These are phyloP conservation scores for Oligia strigilis DNA, from an alignment of 2,888 invertebrate genomes.

Conservation along the genomic window DNA sequence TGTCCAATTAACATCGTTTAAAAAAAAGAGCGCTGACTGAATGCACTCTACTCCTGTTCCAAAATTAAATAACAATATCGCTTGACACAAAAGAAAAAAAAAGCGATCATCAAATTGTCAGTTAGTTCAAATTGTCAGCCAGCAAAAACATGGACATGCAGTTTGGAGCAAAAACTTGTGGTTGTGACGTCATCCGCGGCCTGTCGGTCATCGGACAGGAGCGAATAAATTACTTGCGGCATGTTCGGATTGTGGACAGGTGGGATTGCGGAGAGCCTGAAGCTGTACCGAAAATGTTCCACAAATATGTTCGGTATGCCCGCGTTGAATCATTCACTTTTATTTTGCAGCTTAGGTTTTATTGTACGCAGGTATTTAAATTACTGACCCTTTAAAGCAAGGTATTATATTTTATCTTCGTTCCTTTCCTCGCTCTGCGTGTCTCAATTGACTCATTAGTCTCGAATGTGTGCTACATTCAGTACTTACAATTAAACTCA, in stretches of 20 bases:
- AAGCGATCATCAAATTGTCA: constrained; percentile 38
- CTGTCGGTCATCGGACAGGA: constrained; percentile 67
- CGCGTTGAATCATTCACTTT: constrained; percentile 60
- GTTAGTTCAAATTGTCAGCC: constrained; percentile 47
- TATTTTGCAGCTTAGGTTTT: constrained; percentile 49
- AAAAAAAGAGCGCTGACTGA: constrained; percentile 20
- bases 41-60: constrained; percentile 23
- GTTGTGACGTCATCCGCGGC: constrained; percentile 73
- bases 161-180: constrained; percentile 66
- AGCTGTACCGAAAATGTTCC: constrained; percentile 73
- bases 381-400: constrained; percentile 48
- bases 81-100: constrained; percentile 28
- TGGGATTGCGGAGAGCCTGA: constrained; percentile 74
- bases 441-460: constrained; percentile 56
- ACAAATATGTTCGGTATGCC: constrained; percentile 63
- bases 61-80: constrained; percentile 51
- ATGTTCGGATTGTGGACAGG: constrained; percentile 84
- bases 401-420: constrained; percentile 39
- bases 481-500: constrained; percentile 41
- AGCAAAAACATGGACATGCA: constrained; percentile 64
- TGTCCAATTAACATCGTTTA: neutral
- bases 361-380: constrained; percentile 59
- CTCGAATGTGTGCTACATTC: constrained; percentile 29
- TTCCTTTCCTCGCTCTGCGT: constrained; percentile 21
- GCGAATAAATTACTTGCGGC: constrained; percentile 78